Conservation (phyloP, 2,888 invertebrate genomes). For the Platerodrilus igneus region DNA sequence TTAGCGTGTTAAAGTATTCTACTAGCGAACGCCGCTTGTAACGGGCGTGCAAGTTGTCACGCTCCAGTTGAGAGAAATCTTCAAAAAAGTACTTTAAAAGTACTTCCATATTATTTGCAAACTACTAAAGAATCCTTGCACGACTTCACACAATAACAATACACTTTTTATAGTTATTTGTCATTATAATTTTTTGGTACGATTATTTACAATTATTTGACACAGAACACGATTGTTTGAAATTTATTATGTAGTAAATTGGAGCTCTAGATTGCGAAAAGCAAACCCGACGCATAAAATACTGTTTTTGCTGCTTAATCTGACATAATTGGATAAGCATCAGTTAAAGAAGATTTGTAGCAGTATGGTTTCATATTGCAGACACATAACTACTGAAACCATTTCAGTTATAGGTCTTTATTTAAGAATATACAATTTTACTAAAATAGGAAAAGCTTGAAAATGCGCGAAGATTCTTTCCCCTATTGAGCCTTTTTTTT, state of each 20-base stretch:
- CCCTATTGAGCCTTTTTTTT: no score
- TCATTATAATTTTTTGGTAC: slow-evolving; percentile 16
- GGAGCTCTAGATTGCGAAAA: slow-evolving; percentile 16
- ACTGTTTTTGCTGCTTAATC: slow-evolving; percentile 8
- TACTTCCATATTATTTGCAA: slow-evolving; percentile 59
- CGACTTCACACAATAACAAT: slow-evolving; percentile 17
- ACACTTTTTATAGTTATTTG: slow-evolving; percentile 12
- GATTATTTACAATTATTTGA: slow-evolving; percentile 16
- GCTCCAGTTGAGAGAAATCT: slow-evolving; percentile 65
- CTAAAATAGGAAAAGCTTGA: no score
- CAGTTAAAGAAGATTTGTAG: no score
- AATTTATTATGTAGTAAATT: slow-evolving; percentile 14
- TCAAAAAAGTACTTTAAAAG: slow-evolving; percentile 78
- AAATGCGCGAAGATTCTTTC: no score
- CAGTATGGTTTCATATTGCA: no score
- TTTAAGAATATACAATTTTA: no score
- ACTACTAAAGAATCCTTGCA: slow-evolving; percentile 17
- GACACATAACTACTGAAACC: no score
- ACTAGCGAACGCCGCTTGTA: slow-evolving; percentile 68
- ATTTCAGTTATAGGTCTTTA: no score
- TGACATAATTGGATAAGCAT: slow-evolving; percentile 19
- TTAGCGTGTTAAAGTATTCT: slow-evolving; percentile 73
- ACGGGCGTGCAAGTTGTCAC: slow-evolving; percentile 68
- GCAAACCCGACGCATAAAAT: neutral
- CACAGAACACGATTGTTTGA: slow-evolving; percentile 10